These are phyloP conservation scores for Dromococcyx pavoninus DNA, from an alignment of 2,797 vertebrate genomes.

Conservation along the genomic window DNA sequence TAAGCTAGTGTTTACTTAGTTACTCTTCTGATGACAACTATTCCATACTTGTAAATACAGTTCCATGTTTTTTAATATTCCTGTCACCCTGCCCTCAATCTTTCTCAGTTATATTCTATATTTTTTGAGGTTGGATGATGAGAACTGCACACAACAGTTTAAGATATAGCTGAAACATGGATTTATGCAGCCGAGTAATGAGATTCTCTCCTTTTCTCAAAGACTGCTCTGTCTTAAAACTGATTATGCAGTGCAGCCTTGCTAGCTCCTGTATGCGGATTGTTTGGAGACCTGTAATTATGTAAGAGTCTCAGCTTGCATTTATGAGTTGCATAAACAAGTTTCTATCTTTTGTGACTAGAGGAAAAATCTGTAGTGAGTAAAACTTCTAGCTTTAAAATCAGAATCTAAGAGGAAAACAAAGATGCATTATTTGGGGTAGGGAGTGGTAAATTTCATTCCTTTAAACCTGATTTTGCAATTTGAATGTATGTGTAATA, in stretches of 20 bases:
- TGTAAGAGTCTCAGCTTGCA: constrained; percentile 33
- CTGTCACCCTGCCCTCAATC: not conserved
- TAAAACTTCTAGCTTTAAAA: not conserved
- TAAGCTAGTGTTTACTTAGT: not conserved
- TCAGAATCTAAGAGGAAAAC: not conserved
- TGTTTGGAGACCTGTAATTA: constrained; percentile 53
- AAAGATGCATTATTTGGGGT: not conserved
- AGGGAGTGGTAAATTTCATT: not conserved
- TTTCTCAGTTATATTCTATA: not conserved
- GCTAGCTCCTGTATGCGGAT: constrained; percentile 2
- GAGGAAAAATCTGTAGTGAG: not conserved
- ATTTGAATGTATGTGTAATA: not conserved
- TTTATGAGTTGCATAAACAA: constrained; percentile 44
- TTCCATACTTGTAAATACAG: not conserved
- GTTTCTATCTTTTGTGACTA: not conserved
- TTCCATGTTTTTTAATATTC: not conserved
- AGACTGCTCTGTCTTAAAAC: constrained; percentile 26
- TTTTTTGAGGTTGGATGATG: not conserved
- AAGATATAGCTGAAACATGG: not conserved
- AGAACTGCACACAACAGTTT: not conserved
- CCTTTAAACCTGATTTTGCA: not conserved
- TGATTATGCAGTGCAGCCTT: constrained; percentile 3
- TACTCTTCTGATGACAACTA: not conserved
- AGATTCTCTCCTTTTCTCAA: constrained; percentile 38
- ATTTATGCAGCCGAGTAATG: constrained; percentile 7